A percentile compares a stretch with the other conserved stretches of the same genome.
phyloP scores from a whole-genome alignment of 2,888 invertebrate genomes.

The Stenodema calcarata region DNA sequence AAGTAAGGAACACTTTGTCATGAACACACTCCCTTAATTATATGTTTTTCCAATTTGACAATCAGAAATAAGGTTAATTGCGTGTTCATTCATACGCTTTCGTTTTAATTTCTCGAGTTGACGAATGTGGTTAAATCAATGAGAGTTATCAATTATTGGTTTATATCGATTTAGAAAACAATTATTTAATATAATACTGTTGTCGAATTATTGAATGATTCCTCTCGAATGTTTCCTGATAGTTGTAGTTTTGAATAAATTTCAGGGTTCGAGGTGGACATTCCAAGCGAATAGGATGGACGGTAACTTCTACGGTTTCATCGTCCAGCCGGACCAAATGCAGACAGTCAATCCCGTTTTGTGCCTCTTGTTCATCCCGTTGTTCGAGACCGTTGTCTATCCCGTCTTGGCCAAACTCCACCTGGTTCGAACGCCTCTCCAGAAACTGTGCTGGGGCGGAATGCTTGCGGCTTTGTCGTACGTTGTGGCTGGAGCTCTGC shows the following conservation, averaged over 20 bases:
- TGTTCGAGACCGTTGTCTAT: slow-evolving; percentile 81
- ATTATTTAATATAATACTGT: too few relatives aligned
- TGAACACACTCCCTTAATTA: too few relatives aligned
- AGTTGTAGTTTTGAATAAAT: not conserved
- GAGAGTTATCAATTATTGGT: too few relatives aligned
- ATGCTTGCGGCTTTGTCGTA: slow-evolving; percentile 85
- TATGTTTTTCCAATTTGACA: too few relatives aligned
- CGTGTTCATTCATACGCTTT: too few relatives aligned
- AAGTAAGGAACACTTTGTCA: slow-evolving; percentile 65
- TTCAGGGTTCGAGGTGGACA: slow-evolving; percentile 59
- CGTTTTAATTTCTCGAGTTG: too few relatives aligned
- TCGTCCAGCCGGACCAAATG: slow-evolving; percentile 92
- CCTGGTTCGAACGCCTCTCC: slow-evolving; percentile 77
- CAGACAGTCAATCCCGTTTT: slow-evolving; percentile 89
- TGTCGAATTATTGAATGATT: too few relatives aligned
- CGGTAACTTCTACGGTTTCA: slow-evolving; percentile 75
- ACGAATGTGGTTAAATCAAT: too few relatives aligned
- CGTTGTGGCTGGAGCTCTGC: slow-evolving; percentile 76
- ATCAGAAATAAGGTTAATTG: too few relatives aligned
- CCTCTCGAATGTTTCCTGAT: too few relatives aligned
- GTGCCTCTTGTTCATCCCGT: slow-evolving; percentile 83
- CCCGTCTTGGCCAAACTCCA: slow-evolving; percentile 75
- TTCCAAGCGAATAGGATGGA: slow-evolving; percentile 85
- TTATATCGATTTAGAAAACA: too few relatives aligned
- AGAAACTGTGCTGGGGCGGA: slow-evolving; percentile 88